These are phyloP conservation scores for Eutrigla gurnardus DNA, from an alignment of 2,797 vertebrate genomes.

Conservation along the genomic window DNA sequence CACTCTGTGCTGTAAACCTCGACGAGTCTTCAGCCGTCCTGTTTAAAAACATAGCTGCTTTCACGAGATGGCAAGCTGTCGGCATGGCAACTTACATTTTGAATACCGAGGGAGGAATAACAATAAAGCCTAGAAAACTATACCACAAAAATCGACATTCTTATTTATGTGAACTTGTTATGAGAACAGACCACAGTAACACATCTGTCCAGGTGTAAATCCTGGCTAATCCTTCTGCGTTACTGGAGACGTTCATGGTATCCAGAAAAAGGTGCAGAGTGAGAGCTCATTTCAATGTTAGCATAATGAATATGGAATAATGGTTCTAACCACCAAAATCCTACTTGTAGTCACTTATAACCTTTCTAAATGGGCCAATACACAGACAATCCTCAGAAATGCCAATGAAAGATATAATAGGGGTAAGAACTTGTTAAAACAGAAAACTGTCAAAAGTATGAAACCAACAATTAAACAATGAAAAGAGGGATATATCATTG, in stretches of 20 bases:
- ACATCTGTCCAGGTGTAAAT: neutral
- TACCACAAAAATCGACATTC: neutral
- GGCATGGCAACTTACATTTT: neutral
- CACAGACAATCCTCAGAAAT: neutral
- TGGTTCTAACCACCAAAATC: neutral
- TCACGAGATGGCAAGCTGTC: neutral
- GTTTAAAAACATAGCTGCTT: neutral
- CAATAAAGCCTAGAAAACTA: neutral
- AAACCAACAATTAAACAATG: neutral
- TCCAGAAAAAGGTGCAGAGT: slow-evolving; percentile 10
- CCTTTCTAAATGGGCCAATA: neutral
- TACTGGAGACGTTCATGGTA: neutral
- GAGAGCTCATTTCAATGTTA: slow-evolving; percentile 10
- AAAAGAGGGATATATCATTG: neutral
- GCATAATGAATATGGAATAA: neutral
- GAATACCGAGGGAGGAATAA: neutral
- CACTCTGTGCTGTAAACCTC: slow-evolving; percentile 18
- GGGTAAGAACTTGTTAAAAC: neutral
- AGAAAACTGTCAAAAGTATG: neutral
- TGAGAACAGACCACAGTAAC: neutral
- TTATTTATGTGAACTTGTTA: neutral
- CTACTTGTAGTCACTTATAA: neutral
- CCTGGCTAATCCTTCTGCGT: neutral
- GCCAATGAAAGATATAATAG: neutral
- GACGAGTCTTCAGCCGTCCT: too few species aligned